Percentiles rank a stretch among this genome's conserved stretches.
Conservation (phyloP, 2,797 vertebrate species). For the Acestrorhynchus altus region DNA sequence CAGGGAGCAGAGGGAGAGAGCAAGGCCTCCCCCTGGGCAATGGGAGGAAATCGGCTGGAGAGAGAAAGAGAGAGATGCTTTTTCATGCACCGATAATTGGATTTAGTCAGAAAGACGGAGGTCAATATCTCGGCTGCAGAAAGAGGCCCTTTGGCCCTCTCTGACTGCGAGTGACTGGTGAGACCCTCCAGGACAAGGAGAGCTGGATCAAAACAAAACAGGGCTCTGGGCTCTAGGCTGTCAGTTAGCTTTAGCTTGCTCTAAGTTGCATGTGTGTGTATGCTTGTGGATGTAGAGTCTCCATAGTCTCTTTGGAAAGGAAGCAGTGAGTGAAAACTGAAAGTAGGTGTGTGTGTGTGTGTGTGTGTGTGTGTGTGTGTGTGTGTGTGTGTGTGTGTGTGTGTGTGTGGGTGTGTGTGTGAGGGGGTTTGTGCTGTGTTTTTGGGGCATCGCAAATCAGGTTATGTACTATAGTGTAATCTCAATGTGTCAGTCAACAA, state of each 20-base stretch:
- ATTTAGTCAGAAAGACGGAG: constrained; percentile 49
- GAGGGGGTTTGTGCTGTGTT: too few relatives aligned
- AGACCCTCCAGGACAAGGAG: constrained; percentile 30
- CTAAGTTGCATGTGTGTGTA: constrained; percentile 22
- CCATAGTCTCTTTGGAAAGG: neutral
- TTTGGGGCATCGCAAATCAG: too few relatives aligned
- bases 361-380: neutral
- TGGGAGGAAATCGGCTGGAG: constrained; percentile 1
- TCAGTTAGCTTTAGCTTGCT: constrained; percentile 26
- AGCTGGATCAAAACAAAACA: constrained; percentile 38
- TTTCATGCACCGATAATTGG: constrained; percentile 55
- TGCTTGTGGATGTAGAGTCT: neutral
- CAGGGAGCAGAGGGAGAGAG: constrained; percentile 11
- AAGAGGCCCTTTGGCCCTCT: constrained; percentile 40
- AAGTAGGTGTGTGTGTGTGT: neutral
- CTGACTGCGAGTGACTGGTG: constrained; percentile 39
- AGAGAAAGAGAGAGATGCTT: constrained; percentile 4
- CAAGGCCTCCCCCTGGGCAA: constrained; percentile 19
- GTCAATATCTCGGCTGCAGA: constrained; percentile 42
- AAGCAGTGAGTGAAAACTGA: neutral
- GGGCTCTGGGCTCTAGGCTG: constrained; percentile 13
- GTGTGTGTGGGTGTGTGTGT: too few relatives aligned
- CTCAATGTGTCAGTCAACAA: too few relatives aligned
- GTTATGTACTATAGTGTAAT: neutral
- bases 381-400: neutral